Conservation (phyloP, 2,113 vertebrate species). For the Psilopsiagon aurifrons region DNA sequence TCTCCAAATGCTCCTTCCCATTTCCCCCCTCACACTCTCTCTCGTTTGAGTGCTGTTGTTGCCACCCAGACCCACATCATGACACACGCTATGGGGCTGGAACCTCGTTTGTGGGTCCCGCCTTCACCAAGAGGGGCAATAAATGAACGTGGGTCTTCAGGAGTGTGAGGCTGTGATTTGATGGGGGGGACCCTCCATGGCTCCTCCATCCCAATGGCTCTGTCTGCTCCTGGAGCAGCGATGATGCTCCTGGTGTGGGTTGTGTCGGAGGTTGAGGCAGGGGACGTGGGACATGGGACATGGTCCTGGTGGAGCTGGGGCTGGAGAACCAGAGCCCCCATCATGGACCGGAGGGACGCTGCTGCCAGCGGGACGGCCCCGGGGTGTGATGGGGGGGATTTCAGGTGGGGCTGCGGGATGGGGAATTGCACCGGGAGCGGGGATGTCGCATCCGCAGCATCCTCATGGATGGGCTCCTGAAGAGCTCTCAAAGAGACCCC, state of each 20-base stretch:
- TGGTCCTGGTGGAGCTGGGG: neutral
- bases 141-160: neutral
- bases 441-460: neutral
- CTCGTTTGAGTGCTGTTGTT: neutral
- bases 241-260: neutral
- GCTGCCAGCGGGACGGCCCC: too few relatives aligned
- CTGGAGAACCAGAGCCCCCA: neutral
- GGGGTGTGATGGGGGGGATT: neutral
- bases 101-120: neutral
- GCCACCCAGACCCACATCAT: neutral
- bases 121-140: neutral
- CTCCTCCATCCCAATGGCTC: neutral
- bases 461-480: neutral
- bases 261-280: neutral
- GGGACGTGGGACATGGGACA: neutral
- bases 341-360: neutral
- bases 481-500: too few relatives aligned
- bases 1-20: neutral
- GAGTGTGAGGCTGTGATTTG: neutral
- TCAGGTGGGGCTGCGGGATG: too few relatives aligned
- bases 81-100: neutral
- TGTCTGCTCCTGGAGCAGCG: neutral
- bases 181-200: neutral
- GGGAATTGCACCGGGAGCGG: neutral
- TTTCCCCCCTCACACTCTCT: neutral